These are phyloP conservation scores for Scaptomyza cyrtandrae DNA, from an alignment of 2,888 invertebrate species.

Conservation along the genomic window DNA sequence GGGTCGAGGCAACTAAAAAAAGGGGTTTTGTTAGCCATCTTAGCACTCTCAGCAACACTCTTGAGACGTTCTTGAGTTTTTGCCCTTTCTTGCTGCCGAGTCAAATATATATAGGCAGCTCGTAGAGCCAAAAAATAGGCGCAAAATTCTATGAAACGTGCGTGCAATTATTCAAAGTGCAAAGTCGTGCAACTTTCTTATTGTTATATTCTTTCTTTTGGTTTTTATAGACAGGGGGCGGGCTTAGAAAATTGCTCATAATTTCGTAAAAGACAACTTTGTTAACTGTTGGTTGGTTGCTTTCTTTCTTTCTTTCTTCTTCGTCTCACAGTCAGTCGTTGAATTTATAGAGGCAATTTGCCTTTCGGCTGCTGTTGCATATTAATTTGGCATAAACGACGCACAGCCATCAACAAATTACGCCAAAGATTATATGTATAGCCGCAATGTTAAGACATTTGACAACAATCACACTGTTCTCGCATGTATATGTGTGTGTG, in stretches of 20 bases:
- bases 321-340: conserved; percentile 36
- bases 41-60: not conserved
- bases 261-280: conserved; percentile 59
- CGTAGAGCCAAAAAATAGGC: conserved; percentile 43
- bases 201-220: conserved; percentile 8
- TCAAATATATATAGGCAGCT: conserved; percentile 36
- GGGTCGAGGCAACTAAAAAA: not conserved
- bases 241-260: conserved; percentile 61
- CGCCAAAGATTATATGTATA: conserved; percentile 58
- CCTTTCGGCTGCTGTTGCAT: conserved; percentile 60
- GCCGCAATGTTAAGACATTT: conserved; percentile 51
- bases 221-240: not conserved
- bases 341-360: conserved; percentile 76
- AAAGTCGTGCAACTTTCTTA: conserved; percentile 50
- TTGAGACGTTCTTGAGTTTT: conserved; percentile 11
- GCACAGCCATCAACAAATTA: conserved; percentile 70
- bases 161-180: conserved; percentile 77
- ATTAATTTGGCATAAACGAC: conserved; percentile 78
- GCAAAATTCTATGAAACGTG: conserved; percentile 44
- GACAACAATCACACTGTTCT: conserved; percentile 32
- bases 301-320: conserved; percentile 23
- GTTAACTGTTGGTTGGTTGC: conserved; percentile 53
- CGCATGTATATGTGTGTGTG: conserved; percentile 18
- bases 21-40: not conserved
- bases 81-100: not conserved